phyloP scores from a whole-genome alignment of 2,113 vertebrate genomes.

The Trichechus manatus region DNA sequence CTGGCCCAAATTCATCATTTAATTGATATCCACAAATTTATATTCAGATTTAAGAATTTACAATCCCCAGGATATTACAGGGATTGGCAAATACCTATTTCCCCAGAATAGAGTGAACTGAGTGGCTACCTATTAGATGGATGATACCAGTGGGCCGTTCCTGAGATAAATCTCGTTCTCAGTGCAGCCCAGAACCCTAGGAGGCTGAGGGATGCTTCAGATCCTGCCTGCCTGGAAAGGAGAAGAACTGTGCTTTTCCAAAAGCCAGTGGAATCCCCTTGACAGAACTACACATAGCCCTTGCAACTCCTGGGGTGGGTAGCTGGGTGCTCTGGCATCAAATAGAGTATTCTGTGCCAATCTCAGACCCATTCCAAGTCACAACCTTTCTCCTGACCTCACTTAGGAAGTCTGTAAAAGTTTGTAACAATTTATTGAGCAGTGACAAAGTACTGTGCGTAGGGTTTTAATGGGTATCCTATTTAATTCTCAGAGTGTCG shows the following conservation, averaged over 20 bases:
- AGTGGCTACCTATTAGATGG: background rate
- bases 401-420: background rate
- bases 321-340: background rate
- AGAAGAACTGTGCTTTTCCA: background rate
- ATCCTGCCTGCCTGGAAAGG: background rate
- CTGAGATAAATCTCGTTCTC: background rate
- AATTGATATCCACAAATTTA: background rate
- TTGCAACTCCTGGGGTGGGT: background rate
- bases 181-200: background rate
- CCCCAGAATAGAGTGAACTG: background rate
- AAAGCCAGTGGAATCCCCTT: background rate
- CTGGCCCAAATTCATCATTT: background rate
- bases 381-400: background rate
- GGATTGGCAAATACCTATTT: background rate
- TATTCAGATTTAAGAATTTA: slow-evolving; percentile 20
- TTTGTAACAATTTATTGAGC: background rate
- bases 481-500: background rate
- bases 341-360: background rate
- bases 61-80: background rate
- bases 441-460: background rate
- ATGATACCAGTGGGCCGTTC: background rate
- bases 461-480: background rate
- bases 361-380: background rate
- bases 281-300: background rate
- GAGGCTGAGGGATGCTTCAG: background rate